A percentile compares a stretch with the other conserved stretches of the same genome.
These are phyloP conservation scores for Pempheris klunzingeri DNA, from an alignment of 2,797 vertebrate species.

Conservation along the genomic window DNA sequence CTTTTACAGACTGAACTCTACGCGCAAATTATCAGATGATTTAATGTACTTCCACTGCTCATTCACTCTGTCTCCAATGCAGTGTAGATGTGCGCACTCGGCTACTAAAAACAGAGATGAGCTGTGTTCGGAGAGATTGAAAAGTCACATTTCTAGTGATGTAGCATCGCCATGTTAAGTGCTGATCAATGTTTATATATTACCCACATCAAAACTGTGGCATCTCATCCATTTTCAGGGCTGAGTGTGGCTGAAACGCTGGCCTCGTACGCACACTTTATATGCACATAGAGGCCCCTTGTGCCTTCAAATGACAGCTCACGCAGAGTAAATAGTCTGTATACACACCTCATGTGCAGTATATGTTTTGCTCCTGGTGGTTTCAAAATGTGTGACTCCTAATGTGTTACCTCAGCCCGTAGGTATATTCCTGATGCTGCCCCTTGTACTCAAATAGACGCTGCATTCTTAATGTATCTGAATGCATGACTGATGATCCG, in stretches of 20 bases:
- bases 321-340: background rate
- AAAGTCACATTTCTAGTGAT: background rate
- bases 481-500: conserved; percentile 75
- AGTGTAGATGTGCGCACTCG: background rate
- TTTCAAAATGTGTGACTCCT: conserved; percentile 13
- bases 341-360: background rate
- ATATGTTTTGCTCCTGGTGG: conserved; percentile 12
- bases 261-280: background rate
- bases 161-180: background rate
- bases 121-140: background rate
- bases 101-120: background rate
- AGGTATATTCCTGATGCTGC: conserved; percentile 31
- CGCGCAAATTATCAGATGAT: background rate
- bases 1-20: background rate
- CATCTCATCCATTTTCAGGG: background rate
- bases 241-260: background rate
- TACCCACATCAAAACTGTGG: background rate
- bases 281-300: background rate
- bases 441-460: conserved; percentile 41
- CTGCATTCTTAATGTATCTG: conserved; percentile 51
- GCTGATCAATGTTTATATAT: background rate
- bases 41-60: no score
- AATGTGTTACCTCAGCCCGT: conserved; percentile 45
- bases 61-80: background rate
- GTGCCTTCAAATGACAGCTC: background rate